Base-by-base conservation (phyloP, 2,797 vertebrate species). In the Pagetopsis macropterus region DNA sequence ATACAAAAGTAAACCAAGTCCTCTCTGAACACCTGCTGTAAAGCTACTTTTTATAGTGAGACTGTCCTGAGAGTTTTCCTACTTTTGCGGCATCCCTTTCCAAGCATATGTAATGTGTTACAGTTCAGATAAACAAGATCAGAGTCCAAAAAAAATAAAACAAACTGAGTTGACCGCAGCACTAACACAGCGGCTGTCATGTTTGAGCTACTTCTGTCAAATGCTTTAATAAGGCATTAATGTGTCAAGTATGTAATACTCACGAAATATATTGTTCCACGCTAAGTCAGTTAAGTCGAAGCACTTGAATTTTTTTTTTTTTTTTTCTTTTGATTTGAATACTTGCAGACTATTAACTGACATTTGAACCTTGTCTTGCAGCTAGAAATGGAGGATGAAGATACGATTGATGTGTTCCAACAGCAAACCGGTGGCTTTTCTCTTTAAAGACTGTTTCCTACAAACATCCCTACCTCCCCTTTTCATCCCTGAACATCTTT, bases 351-450 rank as follows among this genome's bases (percentile, higher is more conserved):
- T 37, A 17, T 40, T 8, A 40, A 14, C 15, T 82, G 17, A 73
- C 23, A 3, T 69, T 70, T 76, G 1, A 41, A 46, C 17, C 56
- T 69, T 79, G 60, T 41, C 46, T 49, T 60, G 4, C 93, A 98
- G 97, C 94, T 99, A 91, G 97, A 98, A 96, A 98, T 97, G 97
- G 96, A 98, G 90, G 96, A 97, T 0, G 94, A 98, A 87, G 97
- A 98, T 90, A 97, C 94, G 12, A 97, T 97, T 0, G 96, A 98
- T 1, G 96, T 97, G 81, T 98, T 96, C 94, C 97, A 98, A 85
- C 96, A 98, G 93, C 97, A 99, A 94, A 97, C 96, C 0, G 97
- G 96, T 74, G 97, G 97, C 69, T 65, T 16, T 23, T 59, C 46
- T 44, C 90, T 93, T 80, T 96, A 90, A 94, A 88, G 84, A 90